phyloP scores from a whole-genome alignment of 1,140 invertebrate species.

The Drosophila truncata region DNA sequence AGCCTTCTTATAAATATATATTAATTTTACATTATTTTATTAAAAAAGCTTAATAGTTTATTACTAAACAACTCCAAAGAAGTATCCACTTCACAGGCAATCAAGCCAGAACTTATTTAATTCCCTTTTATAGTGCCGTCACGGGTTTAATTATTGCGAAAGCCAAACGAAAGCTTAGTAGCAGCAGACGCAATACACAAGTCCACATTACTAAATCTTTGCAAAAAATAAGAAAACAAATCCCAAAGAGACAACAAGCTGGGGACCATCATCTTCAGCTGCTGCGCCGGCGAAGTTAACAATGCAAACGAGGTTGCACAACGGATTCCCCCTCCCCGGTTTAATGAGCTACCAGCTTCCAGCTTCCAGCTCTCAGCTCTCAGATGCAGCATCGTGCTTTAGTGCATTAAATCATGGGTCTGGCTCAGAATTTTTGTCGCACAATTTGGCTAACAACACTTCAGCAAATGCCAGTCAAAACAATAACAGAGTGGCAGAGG shows the following conservation, averaged over 20 bases:
- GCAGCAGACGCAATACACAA: conserved; percentile 5
- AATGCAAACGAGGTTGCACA: conserved; percentile 73
- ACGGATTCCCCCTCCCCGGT: conserved; percentile 39
- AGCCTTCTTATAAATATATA: too few relatives aligned
- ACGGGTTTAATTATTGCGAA: background rate
- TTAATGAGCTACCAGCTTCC: conserved; percentile 63
- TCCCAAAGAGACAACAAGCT: conserved; percentile 18
- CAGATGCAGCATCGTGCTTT: conserved; percentile 28
- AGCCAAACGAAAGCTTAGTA: conserved; percentile 5
- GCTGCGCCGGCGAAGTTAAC: conserved; percentile 36
- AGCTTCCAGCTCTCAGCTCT: background rate
- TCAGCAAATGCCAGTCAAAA: conserved; percentile 30
- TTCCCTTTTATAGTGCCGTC: background rate
- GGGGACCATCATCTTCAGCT: conserved; percentile 36
- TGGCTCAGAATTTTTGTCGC: conserved; percentile 73
- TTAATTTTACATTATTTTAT: too few relatives aligned
- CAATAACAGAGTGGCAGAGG: conserved; percentile 35
- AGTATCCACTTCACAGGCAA: background rate
- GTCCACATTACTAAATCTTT: conserved; percentile 19
- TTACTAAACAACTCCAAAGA: background rate
- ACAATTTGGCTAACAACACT: conserved; percentile 68
- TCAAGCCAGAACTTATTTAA: background rate
- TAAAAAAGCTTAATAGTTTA: rapidly evolving
- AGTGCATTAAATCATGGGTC: conserved; percentile 67
- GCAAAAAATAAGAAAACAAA: conserved; percentile 8